These are phyloP conservation scores for Papilio protenor DNA, from an alignment of 2,888 invertebrate genomes.

Conservation along the genomic window DNA sequence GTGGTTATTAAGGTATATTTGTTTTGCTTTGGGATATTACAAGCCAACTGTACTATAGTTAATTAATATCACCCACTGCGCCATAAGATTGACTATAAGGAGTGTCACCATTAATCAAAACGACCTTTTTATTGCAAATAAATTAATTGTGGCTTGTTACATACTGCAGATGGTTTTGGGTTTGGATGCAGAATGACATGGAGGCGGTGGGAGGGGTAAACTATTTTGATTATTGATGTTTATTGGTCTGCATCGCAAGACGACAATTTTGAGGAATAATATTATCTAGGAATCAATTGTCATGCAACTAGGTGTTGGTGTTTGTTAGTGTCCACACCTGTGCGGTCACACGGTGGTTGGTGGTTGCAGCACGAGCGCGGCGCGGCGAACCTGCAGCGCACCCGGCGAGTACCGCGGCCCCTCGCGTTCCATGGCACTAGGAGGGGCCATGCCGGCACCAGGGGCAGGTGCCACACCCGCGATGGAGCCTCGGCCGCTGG, in stretches of 20 bases:
- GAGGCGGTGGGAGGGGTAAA: not conserved
- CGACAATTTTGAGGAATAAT: not conserved
- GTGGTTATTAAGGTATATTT: conserved; percentile 31
- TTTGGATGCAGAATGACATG: not conserved
- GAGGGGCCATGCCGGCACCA: conserved; percentile 87
- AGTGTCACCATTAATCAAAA: conserved; percentile 19
- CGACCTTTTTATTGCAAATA: conserved; percentile 14
- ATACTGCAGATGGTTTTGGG: not conserved
- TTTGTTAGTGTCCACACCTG: conserved; percentile 50
- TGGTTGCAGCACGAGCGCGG: conserved; percentile 94
- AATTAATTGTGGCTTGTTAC: conserved; percentile 21
- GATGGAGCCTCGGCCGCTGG: conserved; percentile 85
- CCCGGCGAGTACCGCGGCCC: conserved; percentile 88
- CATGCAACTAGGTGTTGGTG: conserved; percentile 18
- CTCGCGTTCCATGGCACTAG: conserved; percentile 87
- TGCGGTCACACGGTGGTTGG: conserved; percentile 81
- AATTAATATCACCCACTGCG: conserved; percentile 16
- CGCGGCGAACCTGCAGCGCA: conserved; percentile 92
- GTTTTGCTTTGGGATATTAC: conserved; percentile 2
- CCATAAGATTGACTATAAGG: conserved; percentile 24
- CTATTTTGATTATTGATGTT: not conserved
- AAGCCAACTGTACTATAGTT: conserved; percentile 25
- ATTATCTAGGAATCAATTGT: not conserved
- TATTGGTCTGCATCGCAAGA: not conserved
- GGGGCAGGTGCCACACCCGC: conserved; percentile 82